Conservation (phyloP, 1,140 invertebrate genomes). For the Colletes latitarsis region DNA sequence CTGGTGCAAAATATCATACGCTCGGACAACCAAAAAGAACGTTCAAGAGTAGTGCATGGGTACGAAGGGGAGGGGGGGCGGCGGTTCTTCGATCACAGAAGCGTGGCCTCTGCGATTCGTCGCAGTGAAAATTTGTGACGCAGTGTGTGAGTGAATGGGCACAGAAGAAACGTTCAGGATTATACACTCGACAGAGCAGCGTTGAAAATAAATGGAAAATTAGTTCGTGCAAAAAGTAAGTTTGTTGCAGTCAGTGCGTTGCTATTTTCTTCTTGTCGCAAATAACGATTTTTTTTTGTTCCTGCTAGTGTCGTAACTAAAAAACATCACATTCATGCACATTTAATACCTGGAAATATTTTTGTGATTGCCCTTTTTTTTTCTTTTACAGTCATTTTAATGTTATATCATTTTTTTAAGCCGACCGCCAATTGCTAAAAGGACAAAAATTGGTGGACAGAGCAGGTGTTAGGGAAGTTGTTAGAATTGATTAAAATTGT, state of each 20-base stretch:
- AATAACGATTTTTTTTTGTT: not conserved
- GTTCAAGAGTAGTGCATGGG: constrained; percentile 19
- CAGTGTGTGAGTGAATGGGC: not conserved
- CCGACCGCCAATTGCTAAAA: too few relatives aligned
- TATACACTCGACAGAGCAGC: not conserved
- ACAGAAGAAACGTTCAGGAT: constrained; percentile 38
- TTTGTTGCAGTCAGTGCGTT: not conserved
- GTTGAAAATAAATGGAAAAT: not conserved
- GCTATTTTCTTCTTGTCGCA: not conserved
- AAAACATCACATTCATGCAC: too few relatives aligned
- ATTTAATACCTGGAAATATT: not conserved
- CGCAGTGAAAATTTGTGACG: not conserved
- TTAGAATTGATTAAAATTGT: too few relatives aligned
- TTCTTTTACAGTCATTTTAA: too few relatives aligned
- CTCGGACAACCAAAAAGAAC: constrained; percentile 44
- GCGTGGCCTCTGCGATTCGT: constrained; percentile 28
- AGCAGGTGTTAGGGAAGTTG: too few relatives aligned
- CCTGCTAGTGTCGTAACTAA: too few relatives aligned
- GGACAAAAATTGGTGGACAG: too few relatives aligned
- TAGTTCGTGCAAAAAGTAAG: not conserved
- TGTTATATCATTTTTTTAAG: too few relatives aligned
- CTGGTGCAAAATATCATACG: constrained; percentile 49
- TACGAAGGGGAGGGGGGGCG: not conserved
- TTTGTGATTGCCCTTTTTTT: too few relatives aligned
- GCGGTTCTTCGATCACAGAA: constrained; percentile 11